phyloP scores from a whole-genome alignment of 1,140 invertebrate species.

The Oryctes rhinoceros region DNA sequence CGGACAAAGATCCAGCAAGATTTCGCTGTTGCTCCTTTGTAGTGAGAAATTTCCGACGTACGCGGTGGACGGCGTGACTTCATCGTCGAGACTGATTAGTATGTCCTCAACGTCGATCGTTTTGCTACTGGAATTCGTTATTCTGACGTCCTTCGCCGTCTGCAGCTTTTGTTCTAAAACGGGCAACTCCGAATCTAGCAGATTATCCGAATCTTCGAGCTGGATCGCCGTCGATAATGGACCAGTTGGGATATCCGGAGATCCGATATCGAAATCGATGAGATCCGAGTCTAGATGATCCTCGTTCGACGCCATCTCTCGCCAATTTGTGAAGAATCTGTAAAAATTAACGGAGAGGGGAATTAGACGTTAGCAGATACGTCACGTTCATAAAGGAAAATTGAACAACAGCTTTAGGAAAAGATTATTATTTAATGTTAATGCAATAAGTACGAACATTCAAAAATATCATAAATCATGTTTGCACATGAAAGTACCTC shows the following conservation, averaged over 20 bases:
- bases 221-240: background rate
- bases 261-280: conserved; percentile 31
- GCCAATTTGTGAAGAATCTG: background rate
- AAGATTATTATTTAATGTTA: background rate
- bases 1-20: conserved; percentile 16
- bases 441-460: background rate
- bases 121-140: background rate
- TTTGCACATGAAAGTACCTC: background rate
- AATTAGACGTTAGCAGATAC: background rate
- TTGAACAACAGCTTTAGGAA: background rate
- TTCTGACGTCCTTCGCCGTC: conserved; percentile 32
- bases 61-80: conserved; percentile 18
- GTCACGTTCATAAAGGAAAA: background rate
- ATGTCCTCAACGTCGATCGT: conserved; percentile 57
- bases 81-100: conserved; percentile 55
- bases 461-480: background rate
- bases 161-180: conserved; percentile 55
- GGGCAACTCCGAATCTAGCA: conserved; percentile 56
- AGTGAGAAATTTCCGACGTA: background rate
- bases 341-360: background rate
- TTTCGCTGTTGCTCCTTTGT: conserved; percentile 21
- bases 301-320: background rate
- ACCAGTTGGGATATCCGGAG: background rate
- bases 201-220: conserved; percentile 48
- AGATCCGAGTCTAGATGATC: conserved; percentile 22